A percentile compares a stretch with the other conserved stretches of the same genome.
Conservation (phyloP, 2,888 invertebrate genomes). For the Microchrysa polita region DNA sequence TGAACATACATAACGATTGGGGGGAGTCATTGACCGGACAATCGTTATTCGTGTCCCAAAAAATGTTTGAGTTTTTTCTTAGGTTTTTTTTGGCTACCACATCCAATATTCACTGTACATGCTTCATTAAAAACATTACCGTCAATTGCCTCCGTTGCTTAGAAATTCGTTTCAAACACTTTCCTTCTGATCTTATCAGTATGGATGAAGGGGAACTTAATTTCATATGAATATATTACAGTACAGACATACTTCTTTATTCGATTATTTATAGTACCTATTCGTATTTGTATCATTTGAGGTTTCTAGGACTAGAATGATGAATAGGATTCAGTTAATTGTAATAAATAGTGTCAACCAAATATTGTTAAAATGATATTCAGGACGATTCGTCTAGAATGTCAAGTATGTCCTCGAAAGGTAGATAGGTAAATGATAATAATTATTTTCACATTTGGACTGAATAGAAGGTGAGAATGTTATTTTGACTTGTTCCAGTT, state of each 20-base stretch:
- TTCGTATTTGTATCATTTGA: neutral
- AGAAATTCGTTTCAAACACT: slow-evolving; percentile 17
- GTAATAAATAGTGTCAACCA: too few relatives aligned
- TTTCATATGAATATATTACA: too few relatives aligned
- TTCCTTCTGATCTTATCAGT: slow-evolving; percentile 25
- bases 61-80: neutral
- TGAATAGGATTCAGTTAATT: neutral
- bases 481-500: too few relatives aligned
- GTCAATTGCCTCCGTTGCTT: neutral
- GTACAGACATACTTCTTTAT: neutral
- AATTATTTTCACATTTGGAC: too few relatives aligned
- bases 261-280: neutral
- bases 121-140: neutral
- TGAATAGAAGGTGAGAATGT: too few relatives aligned
- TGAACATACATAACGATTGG: neutral
- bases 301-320: slow-evolving; percentile 2
- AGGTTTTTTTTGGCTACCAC: neutral
- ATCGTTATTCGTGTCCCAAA: slow-evolving; percentile 1
- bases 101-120: too few relatives aligned
- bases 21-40: slow-evolving; percentile 24
- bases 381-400: too few relatives aligned
- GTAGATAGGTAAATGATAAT: too few relatives aligned
- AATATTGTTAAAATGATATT: too few relatives aligned
- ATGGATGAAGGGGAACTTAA: neutral
- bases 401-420: too few relatives aligned